A percentile compares a stretch with the other conserved stretches of the same genome.
phyloP scores from a whole-genome alignment of 2,888 invertebrate genomes.

The Pollenia angustigena region DNA sequence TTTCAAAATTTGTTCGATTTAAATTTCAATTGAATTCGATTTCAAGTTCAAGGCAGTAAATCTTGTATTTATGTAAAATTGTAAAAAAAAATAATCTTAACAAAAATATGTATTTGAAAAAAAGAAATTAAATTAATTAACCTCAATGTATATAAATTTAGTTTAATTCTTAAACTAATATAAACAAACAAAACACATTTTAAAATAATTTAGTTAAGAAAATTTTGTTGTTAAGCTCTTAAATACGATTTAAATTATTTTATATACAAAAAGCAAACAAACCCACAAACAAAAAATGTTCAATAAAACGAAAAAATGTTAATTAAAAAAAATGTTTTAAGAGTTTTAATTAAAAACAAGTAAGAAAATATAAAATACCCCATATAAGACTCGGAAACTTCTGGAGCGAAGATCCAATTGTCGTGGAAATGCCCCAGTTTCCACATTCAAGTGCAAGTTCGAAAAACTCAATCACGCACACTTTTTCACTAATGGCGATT shows the following conservation, averaged over 20 bases:
- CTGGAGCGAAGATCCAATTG: too few species aligned
- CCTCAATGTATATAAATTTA: conserved; percentile 43
- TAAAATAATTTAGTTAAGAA: conserved; percentile 43
- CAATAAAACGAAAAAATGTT: conserved; percentile 28
- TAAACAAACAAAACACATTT: not conserved
- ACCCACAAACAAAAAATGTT: conserved; percentile 30
- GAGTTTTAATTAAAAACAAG: conserved; percentile 6
- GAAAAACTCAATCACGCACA: too few species aligned
- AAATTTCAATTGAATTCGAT: too few species aligned
- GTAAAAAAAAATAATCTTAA: conserved; percentile 28
- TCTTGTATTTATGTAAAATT: conserved; percentile 66
- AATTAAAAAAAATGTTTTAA: conserved; percentile 29
- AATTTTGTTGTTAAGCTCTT: conserved; percentile 46
- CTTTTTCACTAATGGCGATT: too few species aligned
- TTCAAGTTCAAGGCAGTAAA: not conserved
- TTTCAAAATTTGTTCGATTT: too few species aligned
- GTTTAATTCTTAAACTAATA: conserved; percentile 36
- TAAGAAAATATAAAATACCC: too few species aligned
- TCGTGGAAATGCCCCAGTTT: too few species aligned
- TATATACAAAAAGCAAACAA: conserved; percentile 48
- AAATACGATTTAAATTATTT: conserved; percentile 57
- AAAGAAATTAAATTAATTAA: conserved; percentile 1
- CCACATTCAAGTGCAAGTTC: too few species aligned
- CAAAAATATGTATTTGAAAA: not conserved
- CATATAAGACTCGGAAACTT: too few species aligned